Conservation (phyloP, 2,797 vertebrate genomes). For the Clarias fuscus region DNA sequence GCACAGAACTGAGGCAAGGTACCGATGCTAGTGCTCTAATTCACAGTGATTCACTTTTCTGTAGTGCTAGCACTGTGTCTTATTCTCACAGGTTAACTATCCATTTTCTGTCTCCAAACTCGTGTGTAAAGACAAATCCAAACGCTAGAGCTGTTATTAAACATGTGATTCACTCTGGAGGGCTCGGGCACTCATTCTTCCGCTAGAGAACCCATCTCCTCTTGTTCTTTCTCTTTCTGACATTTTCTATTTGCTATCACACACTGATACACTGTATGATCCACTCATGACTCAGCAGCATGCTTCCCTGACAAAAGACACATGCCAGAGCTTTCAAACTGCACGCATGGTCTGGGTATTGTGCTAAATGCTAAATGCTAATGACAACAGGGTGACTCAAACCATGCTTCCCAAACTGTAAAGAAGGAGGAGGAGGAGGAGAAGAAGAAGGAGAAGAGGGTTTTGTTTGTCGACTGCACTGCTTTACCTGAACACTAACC, state of each 20-base stretch:
- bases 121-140: slow-evolving; percentile 1
- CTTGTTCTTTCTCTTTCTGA: slow-evolving; percentile 45
- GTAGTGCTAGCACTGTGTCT: not conserved
- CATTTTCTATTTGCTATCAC: slow-evolving; percentile 48
- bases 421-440: not conserved
- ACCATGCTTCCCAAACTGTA: not conserved
- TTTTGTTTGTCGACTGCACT: no score
- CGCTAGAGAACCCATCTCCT: slow-evolving; percentile 36
- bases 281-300: slow-evolving; percentile 53
- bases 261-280: slow-evolving; percentile 50
- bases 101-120: not conserved
- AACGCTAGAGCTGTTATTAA: slow-evolving; percentile 28
- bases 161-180: slow-evolving; percentile 25
- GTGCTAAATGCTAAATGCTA: slow-evolving; percentile 35
- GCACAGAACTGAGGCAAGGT: not conserved
- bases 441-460: no score
- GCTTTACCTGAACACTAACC: no score
- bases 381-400: slow-evolving; percentile 23
- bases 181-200: slow-evolving; percentile 13
- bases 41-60: not conserved
- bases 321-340: slow-evolving; percentile 40
- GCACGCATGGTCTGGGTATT: not conserved
- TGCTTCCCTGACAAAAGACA: slow-evolving; percentile 47
- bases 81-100: not conserved
- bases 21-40: no score